phyloP scores from a whole-genome alignment of 1,140 invertebrate genomes.

The Aphaenogaster rudis region DNA sequence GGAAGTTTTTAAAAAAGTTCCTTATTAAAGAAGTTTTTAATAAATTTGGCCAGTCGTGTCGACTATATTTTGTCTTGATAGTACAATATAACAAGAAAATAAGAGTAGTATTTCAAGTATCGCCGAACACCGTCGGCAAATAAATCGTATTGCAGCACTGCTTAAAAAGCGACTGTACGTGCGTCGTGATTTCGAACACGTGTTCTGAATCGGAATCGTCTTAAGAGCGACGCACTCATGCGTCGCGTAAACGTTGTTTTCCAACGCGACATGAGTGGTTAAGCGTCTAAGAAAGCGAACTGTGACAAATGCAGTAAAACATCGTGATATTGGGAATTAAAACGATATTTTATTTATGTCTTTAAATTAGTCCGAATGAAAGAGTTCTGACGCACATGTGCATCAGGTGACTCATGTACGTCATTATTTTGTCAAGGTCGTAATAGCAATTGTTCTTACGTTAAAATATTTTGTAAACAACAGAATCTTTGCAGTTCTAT shows the following conservation, averaged over 20 bases:
- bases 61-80: too few species aligned
- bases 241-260: conserved; percentile 13
- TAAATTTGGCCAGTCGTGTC: too few species aligned
- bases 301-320: conserved; percentile 10
- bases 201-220: conserved; percentile 41
- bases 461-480: conserved; percentile 3
- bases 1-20: too few species aligned
- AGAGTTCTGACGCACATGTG: neutral
- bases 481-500: neutral
- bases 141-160: conserved; percentile 25
- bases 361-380: neutral
- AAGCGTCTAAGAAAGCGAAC: neutral
- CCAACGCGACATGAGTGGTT: conserved; percentile 5
- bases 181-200: conserved; percentile 46
- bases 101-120: neutral
- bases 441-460: conserved; percentile 1
- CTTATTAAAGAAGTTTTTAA: too few species aligned
- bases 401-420: neutral
- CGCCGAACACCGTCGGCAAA: neutral
- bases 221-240: conserved; percentile 1
- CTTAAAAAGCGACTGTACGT: conserved; percentile 15
- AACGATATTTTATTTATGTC: neutral
- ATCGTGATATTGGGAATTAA: neutral
- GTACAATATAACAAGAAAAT: neutral
- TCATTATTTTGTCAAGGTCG: conserved; percentile 29